Percentiles rank a stretch among this genome's conserved stretches.
Conservation (phyloP, 2,113 vertebrate genomes). For the Gymnarchus niloticus region DNA sequence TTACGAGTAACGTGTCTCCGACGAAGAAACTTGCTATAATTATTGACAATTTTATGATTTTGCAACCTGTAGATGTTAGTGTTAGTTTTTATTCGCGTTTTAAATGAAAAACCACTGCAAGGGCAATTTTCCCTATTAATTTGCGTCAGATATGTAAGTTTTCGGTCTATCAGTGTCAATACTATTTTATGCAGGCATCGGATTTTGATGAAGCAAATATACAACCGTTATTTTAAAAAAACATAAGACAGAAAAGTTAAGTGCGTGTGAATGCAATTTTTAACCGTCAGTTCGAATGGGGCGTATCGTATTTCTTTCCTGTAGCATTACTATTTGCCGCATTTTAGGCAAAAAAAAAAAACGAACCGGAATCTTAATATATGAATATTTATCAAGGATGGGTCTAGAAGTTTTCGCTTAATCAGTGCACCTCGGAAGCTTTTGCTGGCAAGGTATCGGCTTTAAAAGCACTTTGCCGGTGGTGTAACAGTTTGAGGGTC, state of each 20-base stretch:
- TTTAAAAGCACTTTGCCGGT: constrained; percentile 42
- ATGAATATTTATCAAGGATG: constrained; percentile 66
- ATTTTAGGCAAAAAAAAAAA: constrained; percentile 57
- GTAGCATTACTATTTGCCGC: constrained; percentile 41
- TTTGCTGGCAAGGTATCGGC: constrained; percentile 45
- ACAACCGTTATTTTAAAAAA: neutral
- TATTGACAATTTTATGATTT: neutral
- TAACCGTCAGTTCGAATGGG: constrained; percentile 36
- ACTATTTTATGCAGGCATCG: neutral
- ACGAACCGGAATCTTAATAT: constrained; percentile 40
- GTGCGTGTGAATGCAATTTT: constrained; percentile 33
- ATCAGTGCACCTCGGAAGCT: constrained; percentile 21
- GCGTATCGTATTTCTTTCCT: constrained; percentile 57
- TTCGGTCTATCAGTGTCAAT: neutral
- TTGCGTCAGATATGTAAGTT: neutral
- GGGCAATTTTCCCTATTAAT: neutral
- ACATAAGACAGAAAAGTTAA: constrained; percentile 7
- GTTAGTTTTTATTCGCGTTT: neutral
- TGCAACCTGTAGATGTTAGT: neutral
- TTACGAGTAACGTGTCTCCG: neutral
- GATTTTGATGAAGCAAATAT: neutral
- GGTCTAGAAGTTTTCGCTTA: constrained; percentile 35
- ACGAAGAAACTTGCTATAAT: neutral
- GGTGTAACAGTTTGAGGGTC: constrained; percentile 16
- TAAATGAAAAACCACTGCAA: neutral